Base-by-base conservation (phyloP, 1,140 invertebrate species). In the Lepidurus packardi region DNA sequence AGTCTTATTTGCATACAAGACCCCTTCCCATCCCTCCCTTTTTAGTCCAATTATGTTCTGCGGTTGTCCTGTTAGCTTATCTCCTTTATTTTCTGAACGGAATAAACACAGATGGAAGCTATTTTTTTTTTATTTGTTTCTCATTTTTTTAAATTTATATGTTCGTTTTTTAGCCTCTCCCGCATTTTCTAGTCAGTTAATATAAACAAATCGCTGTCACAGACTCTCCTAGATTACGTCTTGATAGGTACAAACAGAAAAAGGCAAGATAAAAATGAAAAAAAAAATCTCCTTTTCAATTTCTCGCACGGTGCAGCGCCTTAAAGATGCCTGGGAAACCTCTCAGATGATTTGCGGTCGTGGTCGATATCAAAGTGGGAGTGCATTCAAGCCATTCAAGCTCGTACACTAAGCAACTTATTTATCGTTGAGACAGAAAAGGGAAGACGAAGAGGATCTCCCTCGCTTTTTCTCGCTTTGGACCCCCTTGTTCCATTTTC, bases 81-180 rank as follows among this genome's bases (percentile, higher is more conserved):
- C 44, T 76, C 45, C 24, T 76, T 76, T 76, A 43, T 43, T 47
- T 24, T 25, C 47, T 21, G 24, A 76, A 76, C n/a, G 75, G 45
- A n/a, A 76, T 41, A 53, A 76, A 75, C 21, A 76, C 8, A 45
- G 75, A 44, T 9, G n/a, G 7, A 25, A 74, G 24, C 74, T 43
- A 7, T 43, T 25, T 43, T 43, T 25, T 43, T 24, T 74, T 43
- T 4, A 4, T 43, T 43, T 16, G 41, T 74, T 34, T 74, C 9
- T 7, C 43, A 13, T 10, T 74, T 74, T 73, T 73, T 73, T 8
- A 7, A 7, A 73, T 73, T 7, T 73, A n/a, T 73, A 4, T 73
- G 24, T 73, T 73, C 53, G 16, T 73, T 34, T 74, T 74, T 74
- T 43, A 42, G 34, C 34, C 34, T 34, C 34, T 34, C 34, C 34